Evolutionary conservation across 1,140 invertebrate genomes (phyloP).

Genomic region (Drosophila azteca): DNA sequence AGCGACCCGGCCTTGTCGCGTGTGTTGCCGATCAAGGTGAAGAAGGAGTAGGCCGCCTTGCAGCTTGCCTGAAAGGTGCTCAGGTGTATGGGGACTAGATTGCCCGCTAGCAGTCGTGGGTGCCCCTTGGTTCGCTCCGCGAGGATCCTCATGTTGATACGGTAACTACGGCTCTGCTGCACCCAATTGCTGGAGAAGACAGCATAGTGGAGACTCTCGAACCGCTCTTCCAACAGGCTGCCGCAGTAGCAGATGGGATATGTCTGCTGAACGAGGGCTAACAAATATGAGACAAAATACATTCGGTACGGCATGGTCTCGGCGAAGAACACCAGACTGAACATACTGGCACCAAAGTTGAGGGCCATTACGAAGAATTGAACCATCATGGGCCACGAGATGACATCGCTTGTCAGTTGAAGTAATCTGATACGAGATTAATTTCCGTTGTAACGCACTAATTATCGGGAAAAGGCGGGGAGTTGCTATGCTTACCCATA

Average conservation of each 20-base stretch:
- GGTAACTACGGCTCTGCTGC: slow-evolving; percentile 53
- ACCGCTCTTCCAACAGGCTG: slow-evolving; percentile 47
- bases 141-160: slow-evolving; percentile 53
- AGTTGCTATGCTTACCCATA: slow-evolving; percentile 36
- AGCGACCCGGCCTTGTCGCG: background rate
- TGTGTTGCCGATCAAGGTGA: slow-evolving; percentile 55
- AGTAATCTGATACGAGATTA: slow-evolving; percentile 34
- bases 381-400: slow-evolving; percentile 65
- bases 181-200: slow-evolving; percentile 71
- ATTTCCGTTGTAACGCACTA: background rate
- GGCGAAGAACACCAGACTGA: slow-evolving; percentile 53
- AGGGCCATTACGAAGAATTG: slow-evolving; percentile 65
- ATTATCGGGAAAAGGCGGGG: background rate
- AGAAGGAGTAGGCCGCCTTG: slow-evolving; percentile 72
- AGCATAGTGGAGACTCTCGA: slow-evolving; percentile 48
- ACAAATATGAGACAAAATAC: slow-evolving; percentile 45
- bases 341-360: slow-evolving; percentile 46
- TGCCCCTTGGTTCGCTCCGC: slow-evolving; percentile 46
- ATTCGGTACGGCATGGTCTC: slow-evolving; percentile 29
- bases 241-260: slow-evolving; percentile 71
- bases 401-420: slow-evolving; percentile 31
- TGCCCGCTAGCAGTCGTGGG: slow-evolving; percentile 48
- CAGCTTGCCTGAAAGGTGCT: slow-evolving; percentile 65
- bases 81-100: slow-evolving; percentile 63
- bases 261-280: slow-evolving; percentile 48